Evolutionary conservation across 2,797 vertebrate species (phyloP).

Genomic region (Pangasius krempfi): DNA sequence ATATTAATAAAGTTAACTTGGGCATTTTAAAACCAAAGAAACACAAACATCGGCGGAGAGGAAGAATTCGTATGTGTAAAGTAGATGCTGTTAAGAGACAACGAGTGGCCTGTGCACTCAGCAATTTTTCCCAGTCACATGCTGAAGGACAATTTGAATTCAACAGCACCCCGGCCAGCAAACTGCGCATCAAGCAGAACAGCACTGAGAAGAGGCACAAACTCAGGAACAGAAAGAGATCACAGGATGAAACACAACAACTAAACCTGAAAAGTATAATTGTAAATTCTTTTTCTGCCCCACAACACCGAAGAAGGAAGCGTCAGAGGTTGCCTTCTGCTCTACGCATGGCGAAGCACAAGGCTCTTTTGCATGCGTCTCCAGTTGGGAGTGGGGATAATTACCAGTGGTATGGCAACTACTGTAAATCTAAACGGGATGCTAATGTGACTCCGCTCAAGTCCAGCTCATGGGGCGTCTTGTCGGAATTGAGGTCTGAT

Average conservation of each 20-base stretch:
- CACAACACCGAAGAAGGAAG: conserved; percentile 69
- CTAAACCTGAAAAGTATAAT: conserved; percentile 75
- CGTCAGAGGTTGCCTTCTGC: conserved; percentile 48
- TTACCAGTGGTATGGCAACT: conserved; percentile 53
- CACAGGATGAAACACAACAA: conserved; percentile 62
- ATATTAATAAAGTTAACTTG: conserved; percentile 76
- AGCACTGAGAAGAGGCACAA: conserved; percentile 66
- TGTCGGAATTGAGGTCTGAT: conserved; percentile 66
- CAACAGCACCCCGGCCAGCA: conserved; percentile 62
- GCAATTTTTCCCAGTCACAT: conserved; percentile 62
- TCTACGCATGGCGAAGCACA: conserved; percentile 45
- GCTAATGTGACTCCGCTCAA: conserved; percentile 59
- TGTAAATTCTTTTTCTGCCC: conserved; percentile 72
- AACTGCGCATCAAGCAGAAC: conserved; percentile 69
- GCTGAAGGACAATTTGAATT: conserved; percentile 74
- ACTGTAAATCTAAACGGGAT: conserved; percentile 63
- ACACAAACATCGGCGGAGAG: conserved; percentile 64
- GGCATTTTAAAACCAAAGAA: conserved; percentile 82
- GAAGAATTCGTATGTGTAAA: conserved; percentile 77
- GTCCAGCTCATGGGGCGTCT: conserved; percentile 63
- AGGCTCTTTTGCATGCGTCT: conserved; percentile 40
- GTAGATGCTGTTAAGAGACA: conserved; percentile 74
- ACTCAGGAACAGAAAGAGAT: conserved; percentile 64
- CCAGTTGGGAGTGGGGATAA: conserved; percentile 55
- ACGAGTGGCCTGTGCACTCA: conserved; percentile 66